Conservation (phyloP, 1,140 invertebrate species). For the Drosophila dunni region DNA sequence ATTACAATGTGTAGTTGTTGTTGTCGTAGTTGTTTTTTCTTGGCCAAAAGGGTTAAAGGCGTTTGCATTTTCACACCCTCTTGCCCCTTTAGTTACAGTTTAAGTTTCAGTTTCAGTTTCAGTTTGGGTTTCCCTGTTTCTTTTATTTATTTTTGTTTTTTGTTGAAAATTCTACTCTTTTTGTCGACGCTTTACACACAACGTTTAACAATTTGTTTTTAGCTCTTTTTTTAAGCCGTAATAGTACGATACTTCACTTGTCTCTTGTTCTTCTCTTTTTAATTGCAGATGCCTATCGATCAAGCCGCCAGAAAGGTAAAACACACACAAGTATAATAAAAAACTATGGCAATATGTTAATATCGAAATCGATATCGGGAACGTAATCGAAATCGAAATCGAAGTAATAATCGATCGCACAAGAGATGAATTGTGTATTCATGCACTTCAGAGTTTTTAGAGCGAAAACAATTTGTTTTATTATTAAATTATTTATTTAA, state of each 20-base stretch:
- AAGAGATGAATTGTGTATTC: constrained; percentile 10
- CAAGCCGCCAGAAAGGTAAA: constrained; percentile 89
- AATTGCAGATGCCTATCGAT: constrained; percentile 89
- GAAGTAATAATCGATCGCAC: constrained; percentile 19
- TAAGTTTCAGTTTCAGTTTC: constrained; percentile 53
- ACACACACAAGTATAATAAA: constrained; percentile 78
- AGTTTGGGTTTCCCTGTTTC: constrained; percentile 15
- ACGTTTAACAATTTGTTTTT: constrained; percentile 66
- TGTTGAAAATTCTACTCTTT: constrained; percentile 28
- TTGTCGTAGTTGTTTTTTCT: constrained; percentile 8
- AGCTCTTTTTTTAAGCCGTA: too few species aligned
- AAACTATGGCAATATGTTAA: constrained; percentile 75
- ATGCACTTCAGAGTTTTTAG: constrained; percentile 84
- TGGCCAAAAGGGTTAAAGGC: constrained; percentile 38
- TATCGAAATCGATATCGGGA: constrained; percentile 23
- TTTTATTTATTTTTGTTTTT: constrained; percentile 13
- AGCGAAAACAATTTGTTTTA: constrained; percentile 76
- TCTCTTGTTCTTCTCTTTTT: constrained; percentile 85
- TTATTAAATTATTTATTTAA: constrained; percentile 75
- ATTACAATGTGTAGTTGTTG: constrained; percentile 59
- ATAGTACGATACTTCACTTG: constrained; percentile 77
- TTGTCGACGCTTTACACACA: constrained; percentile 64
- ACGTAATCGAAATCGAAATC: too few species aligned
- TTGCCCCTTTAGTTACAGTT: constrained; percentile 56
- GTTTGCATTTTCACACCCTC: constrained; percentile 81